A percentile compares a stretch with the other conserved stretches of the same genome.
These are phyloP conservation scores for Brachionus rotundiformis DNA, from an alignment of 1,140 invertebrate species.

Conservation along the genomic window DNA sequence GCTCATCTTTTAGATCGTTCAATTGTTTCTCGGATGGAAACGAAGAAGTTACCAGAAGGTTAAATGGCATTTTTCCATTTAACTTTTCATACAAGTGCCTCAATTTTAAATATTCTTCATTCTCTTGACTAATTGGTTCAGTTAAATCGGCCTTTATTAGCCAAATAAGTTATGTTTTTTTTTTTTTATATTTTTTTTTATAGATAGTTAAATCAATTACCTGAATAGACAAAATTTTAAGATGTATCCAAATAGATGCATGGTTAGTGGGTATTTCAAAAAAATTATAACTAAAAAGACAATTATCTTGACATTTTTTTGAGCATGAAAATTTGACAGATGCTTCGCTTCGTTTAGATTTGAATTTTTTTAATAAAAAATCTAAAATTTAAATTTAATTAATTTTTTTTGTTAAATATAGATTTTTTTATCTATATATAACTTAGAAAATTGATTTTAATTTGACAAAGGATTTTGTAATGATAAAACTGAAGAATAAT, in stretches of 20 bases:
- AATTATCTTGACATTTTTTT: neutral
- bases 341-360: neutral
- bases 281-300: constrained; percentile 47
- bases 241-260: constrained; percentile 85
- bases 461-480: too few relatives aligned
- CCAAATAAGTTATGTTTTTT: constrained; percentile 23
- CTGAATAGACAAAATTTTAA: constrained; percentile 89
- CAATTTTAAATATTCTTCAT: constrained; percentile 72
- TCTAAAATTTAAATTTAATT: neutral
- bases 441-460: neutral
- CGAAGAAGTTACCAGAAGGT: constrained; percentile 84
- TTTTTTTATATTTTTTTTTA: too few relatives aligned
- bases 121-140: constrained; percentile 77
- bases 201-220: constrained; percentile 60
- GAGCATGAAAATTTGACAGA: constrained; percentile 1
- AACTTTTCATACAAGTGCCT: constrained; percentile 90
- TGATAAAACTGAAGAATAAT: too few relatives aligned
- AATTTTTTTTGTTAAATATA: too few relatives aligned
- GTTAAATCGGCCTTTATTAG: constrained; percentile 72
- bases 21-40: constrained; percentile 86
- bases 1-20: constrained; percentile 78
- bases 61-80: constrained; percentile 78
- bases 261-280: constrained; percentile 75
- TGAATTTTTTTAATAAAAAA: constrained; percentile 29
- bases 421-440: too few relatives aligned